Evolutionary conservation across 2,797 vertebrate species (phyloP), one percentile per base, ranked within the genome.

Genomic region (Enteromius afrohamiltoni): DNA sequence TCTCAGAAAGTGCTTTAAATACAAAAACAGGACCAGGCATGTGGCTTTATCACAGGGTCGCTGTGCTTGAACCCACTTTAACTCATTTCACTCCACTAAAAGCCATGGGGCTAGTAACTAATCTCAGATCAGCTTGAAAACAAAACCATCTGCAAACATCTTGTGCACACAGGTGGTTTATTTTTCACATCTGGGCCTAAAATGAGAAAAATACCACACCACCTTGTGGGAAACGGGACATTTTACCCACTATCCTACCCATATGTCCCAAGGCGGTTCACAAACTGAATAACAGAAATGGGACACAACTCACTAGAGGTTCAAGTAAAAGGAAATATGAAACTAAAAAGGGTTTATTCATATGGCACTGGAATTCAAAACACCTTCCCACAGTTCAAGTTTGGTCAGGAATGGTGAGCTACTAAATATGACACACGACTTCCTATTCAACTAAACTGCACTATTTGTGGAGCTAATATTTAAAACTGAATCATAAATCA

Each of bases 221-320:
- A 9, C 13, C 29, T 7, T 51, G 75, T 67, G 60, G 55, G 58
- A 49, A 17, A 67, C 1, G 3, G 23, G 62, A 76, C n/a, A 55
- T 76, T 55, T 76, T 45, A n/a, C 10, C 60, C 47, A 75, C 29
- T 65, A 6, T 53, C 60, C 60, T 67, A 62, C 10, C 45, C 29
- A 51, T 21, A 9, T 67, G 45, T 82, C 42, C 40, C 60, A 49
- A 55, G 31, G 2, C 37, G 21, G 73, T 45, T 83, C 62, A 51
- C 13, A 77, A 83, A 83, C 8, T 0, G 34, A 68, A 83, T 42
- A 83, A 67, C 73, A 76, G 10, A 76, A 83, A 58, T 23, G 49
- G 62, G 62, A 58, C 81, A 29, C 45, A 34, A 83, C 34, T 83
- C 81, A 83, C 34, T 42, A 29, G 31, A 53, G 47, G 31, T 67